Evolutionary conservation across 2,888 invertebrate genomes (phyloP), one percentile per base, ranked within the genome.

Genomic region (Phrixothrix hirtus): DNA sequence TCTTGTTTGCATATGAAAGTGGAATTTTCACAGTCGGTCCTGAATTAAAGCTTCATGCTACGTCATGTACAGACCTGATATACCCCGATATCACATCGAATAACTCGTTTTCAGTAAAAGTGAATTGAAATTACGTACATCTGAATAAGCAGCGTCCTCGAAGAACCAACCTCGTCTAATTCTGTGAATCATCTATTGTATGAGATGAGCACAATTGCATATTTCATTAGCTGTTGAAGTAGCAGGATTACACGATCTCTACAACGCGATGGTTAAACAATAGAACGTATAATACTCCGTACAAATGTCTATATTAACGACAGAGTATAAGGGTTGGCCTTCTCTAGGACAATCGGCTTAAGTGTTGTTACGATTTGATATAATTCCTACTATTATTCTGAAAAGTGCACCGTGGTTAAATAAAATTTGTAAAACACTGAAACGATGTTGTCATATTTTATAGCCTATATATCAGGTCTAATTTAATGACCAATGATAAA

Each of bases 1-100:
- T 69, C 71, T 69, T 65, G 68, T 74, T 74, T 74, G 69, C 73
- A 75, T 74, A 71, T 73, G 71, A 73, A 74, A 73, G 71, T 66
- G 57, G 59, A 61, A 57, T 53, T 56, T 56, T 54, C 55, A 50
- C 56, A 57, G 62, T 60, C 49, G 58, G 44, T 50, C 48, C 42
- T 35, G n/a, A 52, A 25, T 55, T 44, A 31, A 26, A 56, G 61
- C 62, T 57, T 58, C 60, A 61, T 55, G 48, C 57, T 58, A 61
- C 62, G 67, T 68, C 69, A 68, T 59, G 61, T 60, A 62, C 69
- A 67, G 64, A 52, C 64, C 57, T 62, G 61, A 63, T 60, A 61
- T 55, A 61, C 41, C 46, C 48, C 55, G 63, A 63, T 64, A 66
- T 62, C 64, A 66, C 60, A 63, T 64, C 58, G 62, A 52, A 58